phyloP scores from a whole-genome alignment of 2,888 invertebrate species.

The Encarsia formosa region DNA sequence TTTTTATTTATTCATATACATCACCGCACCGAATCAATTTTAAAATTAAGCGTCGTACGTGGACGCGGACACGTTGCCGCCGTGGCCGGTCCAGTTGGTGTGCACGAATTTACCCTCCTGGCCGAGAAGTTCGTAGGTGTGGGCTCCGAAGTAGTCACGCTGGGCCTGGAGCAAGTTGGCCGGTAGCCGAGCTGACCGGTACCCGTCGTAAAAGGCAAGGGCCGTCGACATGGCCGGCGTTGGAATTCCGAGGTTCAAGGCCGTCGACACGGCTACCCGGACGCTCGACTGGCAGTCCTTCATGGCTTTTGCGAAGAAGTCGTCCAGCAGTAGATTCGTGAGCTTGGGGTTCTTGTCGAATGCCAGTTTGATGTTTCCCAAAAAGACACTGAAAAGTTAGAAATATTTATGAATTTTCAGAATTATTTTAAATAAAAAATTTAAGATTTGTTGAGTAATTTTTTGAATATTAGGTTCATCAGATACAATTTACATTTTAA shows the following conservation, averaged over 20 bases:
- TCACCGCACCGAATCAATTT: background rate
- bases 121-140: conserved; percentile 88
- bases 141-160: conserved; percentile 97
- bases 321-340: conserved; percentile 83
- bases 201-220: conserved; percentile 96
- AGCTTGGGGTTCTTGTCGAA: conserved; percentile 85
- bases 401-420: too few species aligned
- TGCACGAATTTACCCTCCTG: conserved; percentile 88
- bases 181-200: conserved; percentile 78
- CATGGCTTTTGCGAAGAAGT: conserved; percentile 87
- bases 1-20: too few species aligned
- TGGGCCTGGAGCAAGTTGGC: conserved; percentile 97
- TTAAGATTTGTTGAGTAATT: too few species aligned
- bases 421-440: too few species aligned
- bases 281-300: conserved; percentile 76
- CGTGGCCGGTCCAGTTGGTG: conserved; percentile 99
- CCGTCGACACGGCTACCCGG: conserved; percentile 74
- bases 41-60: conserved; percentile 68
- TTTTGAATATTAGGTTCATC: too few species aligned
- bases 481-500: too few species aligned
- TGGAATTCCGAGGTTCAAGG: conserved; percentile 80
- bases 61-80: conserved; percentile 92
- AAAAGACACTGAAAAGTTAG: conserved; percentile 62
- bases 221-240: conserved; percentile 91
- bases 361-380: conserved; percentile 89